phyloP scores from a whole-genome alignment of 2,113 vertebrate species.

The Pollachius pollachius region DNA sequence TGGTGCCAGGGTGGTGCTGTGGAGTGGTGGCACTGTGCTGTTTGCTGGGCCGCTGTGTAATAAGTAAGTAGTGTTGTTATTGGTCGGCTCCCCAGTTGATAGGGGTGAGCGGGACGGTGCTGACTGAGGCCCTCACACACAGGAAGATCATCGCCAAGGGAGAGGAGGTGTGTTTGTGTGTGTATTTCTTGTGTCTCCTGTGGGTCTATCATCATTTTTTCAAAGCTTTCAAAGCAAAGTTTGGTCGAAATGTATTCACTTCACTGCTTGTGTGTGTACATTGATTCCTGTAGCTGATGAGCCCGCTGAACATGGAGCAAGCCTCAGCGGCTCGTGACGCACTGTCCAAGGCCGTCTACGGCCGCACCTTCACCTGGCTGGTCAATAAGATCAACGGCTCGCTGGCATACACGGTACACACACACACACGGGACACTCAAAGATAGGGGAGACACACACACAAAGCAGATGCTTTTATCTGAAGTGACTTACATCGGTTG shows the following conservation, averaged over 20 bases:
- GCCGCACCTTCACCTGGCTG: conserved; percentile 95
- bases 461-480: neutral
- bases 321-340: conserved; percentile 89
- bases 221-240: no score
- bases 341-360: conserved; percentile 90
- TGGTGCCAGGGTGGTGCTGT: no score
- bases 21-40: no score
- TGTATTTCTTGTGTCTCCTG: conserved; percentile 2
- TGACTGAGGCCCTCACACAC: conserved; percentile 90
- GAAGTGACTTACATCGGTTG: no score
- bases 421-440: neutral
- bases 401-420: conserved; percentile 82
- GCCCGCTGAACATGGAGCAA: conserved; percentile 93
- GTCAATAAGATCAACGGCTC: conserved; percentile 95
- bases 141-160: conserved; percentile 98
- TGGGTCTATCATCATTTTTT: neutral
- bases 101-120: conserved; percentile 79
- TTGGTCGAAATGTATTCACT: no score
- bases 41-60: no score
- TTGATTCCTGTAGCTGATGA: conserved; percentile 79
- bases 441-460: neutral
- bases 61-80: neutral
- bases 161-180: conserved; percentile 83
- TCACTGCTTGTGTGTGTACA: conserved; percentile 11
- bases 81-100: conserved; percentile 78